Percentiles rank a stretch among this genome's conserved stretches.
phyloP scores from a whole-genome alignment of 1,140 invertebrate species.

The Lepidurus arcticus region DNA sequence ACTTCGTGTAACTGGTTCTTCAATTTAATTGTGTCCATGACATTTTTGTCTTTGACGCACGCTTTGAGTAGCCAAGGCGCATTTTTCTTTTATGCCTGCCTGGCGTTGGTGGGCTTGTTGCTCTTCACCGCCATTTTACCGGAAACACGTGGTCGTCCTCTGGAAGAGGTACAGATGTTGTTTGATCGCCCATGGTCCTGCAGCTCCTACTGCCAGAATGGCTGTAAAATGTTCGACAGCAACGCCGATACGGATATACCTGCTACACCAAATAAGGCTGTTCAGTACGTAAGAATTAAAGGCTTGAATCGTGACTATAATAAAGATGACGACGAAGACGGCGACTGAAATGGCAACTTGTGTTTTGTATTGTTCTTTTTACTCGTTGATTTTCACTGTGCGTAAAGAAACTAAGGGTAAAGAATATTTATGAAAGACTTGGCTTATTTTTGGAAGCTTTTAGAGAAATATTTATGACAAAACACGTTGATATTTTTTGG shows the following conservation, averaged over 20 bases:
- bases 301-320: constrained; percentile 45
- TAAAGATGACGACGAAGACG: constrained; percentile 37
- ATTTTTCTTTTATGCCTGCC: constrained; percentile 52
- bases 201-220: constrained; percentile 25
- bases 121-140: constrained; percentile 51
- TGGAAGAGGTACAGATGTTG: constrained; percentile 52
- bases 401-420: background rate
- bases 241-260: background rate
- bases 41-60: constrained; percentile 50
- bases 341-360: constrained; percentile 33
- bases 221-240: constrained; percentile 24
- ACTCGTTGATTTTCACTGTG: background rate
- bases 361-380: background rate
- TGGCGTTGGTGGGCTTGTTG: constrained; percentile 49
- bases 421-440: background rate
- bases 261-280: constrained; percentile 39
- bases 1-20: constrained; percentile 57
- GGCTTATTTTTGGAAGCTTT: constrained; percentile 1
- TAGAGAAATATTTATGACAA: background rate
- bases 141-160: constrained; percentile 51
- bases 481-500: background rate
- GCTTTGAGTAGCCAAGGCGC: constrained; percentile 43
- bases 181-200: constrained; percentile 43
- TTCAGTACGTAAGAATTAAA: constrained; percentile 49
- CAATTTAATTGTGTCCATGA: constrained; percentile 56